A percentile compares a stretch with the other conserved stretches of the same genome.
Conservation (phyloP, 2,797 vertebrate species). For the Huso huso region DNA sequence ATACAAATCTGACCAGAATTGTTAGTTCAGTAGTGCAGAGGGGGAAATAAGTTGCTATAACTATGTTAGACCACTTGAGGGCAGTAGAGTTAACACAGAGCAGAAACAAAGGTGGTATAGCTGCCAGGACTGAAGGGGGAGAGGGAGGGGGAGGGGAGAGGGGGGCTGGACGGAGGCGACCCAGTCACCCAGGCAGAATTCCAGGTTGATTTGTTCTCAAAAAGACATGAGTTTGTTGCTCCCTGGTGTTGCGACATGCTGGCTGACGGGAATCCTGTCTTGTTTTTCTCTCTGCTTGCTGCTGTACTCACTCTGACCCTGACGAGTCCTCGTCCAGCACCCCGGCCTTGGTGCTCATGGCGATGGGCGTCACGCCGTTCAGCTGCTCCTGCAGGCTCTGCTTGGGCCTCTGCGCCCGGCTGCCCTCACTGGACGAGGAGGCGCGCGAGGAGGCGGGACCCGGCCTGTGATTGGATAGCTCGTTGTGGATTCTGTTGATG, state of each 20-base stretch:
- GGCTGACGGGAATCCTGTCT: background rate
- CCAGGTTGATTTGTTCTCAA: background rate
- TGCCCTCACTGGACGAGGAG: constrained; percentile 67
- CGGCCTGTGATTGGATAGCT: constrained; percentile 49
- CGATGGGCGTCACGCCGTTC: constrained; percentile 63
- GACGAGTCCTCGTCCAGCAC: constrained; percentile 84
- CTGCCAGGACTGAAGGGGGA: background rate
- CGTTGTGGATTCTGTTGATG: constrained; percentile 59
- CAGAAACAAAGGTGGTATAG: background rate
- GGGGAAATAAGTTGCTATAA: too few relatives aligned
- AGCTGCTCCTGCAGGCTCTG: constrained; percentile 62
- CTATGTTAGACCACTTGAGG: too few relatives aligned
- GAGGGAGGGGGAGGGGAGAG: too few relatives aligned
- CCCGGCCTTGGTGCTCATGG: constrained; percentile 76
- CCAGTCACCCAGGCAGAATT: background rate
- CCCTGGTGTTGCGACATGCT: background rate
- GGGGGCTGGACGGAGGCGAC: background rate
- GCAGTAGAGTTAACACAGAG: too few relatives aligned
- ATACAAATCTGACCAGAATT: too few relatives aligned
- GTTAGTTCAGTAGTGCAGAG: too few relatives aligned
- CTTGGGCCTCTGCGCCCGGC: constrained; percentile 33
- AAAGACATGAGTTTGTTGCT: background rate
- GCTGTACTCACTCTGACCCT: constrained; percentile 83
- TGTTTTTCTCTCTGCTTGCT: background rate
- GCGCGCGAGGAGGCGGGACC: constrained; percentile 55